Base-by-base conservation (phyloP, 2,797 vertebrate species). In the Manis crassicaudata region DNA sequence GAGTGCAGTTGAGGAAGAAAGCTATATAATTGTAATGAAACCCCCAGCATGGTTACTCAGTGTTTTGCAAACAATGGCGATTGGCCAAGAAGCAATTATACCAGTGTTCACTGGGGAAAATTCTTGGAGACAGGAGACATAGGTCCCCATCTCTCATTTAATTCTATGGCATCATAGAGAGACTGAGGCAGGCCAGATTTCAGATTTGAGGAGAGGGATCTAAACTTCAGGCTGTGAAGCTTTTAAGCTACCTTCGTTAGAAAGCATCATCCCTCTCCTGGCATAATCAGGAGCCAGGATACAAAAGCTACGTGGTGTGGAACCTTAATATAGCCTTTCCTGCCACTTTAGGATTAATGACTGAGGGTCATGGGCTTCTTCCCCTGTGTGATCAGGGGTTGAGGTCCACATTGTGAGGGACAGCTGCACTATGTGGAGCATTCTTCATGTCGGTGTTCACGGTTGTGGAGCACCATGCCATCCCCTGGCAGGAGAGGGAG, bases 211-310 rank as follows among this genome's bases (percentile, higher is more conserved):
- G 65, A 80, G 40, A 58, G 40, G 83, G 27, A 83, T n/a, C 13
- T 63, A 37, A 93, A 58, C 16, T 58, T 81, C 4, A 7, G 72
- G 21, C 8, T 72, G 8, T 88, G 35, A 21, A 58, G 17, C 1
- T 90, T 70, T 77, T 81, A 88, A 85, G 40, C 18, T 92, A 9
- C n/a, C n/a, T 85, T n/a, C 32, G 62, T 52, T 70, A 84, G 84
- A 87, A 86, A 92, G 37, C 40, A 32, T 40, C 46, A 37, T 70
- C 16, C n/a, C 37, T 85, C 35, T 23, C 35, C 67, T 67, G 12
- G 37, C 79, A 52, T 58, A 90, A 85, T 40, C 25, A 62, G 40
- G 37, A 73, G 35, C 18, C 14, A 43, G 50, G 37, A 76, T 37
- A 72, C 10, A 94, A 46, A 72, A 60, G 21, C 37, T 43, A 82